These are phyloP conservation scores for Etia nguti DNA, from an alignment of 2,113 vertebrate genomes.

Conservation along the genomic window DNA sequence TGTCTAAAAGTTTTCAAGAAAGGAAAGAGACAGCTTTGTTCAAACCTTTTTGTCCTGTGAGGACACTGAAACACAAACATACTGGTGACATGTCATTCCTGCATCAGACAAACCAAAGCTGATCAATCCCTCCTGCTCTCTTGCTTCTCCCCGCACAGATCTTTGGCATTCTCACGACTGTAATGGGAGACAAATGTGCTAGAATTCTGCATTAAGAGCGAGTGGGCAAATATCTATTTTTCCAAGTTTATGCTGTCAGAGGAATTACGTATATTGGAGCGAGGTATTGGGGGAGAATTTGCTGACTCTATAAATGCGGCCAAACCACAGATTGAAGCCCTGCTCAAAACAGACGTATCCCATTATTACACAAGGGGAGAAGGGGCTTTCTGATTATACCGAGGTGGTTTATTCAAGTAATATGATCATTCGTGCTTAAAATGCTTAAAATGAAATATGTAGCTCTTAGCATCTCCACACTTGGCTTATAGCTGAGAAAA, in stretches of 20 bases:
- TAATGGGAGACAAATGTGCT: slow-evolving; percentile 15
- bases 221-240: slow-evolving; percentile 13
- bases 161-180: background rate
- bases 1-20: background rate
- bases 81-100: background rate
- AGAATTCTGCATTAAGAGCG: background rate
- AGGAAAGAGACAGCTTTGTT: background rate
- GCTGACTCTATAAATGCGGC: slow-evolving; percentile 42
- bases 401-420: background rate
- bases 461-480: background rate
- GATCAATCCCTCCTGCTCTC: background rate
- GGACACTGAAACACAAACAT: background rate
- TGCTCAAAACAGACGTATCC: slow-evolving; percentile 13
- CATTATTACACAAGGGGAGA: slow-evolving; percentile 7
- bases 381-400: slow-evolving; percentile 2
- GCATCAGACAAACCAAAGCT: background rate
- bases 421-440: background rate
- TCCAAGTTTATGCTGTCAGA: slow-evolving; percentile 24
- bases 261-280: background rate
- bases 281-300: slow-evolving; percentile 32
- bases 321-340: slow-evolving; percentile 39
- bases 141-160: background rate
- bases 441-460: background rate
- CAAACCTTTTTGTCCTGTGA: background rate
- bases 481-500: background rate